Conservation (phyloP, 2,797 vertebrate species). For the Poecilia picta region DNA sequence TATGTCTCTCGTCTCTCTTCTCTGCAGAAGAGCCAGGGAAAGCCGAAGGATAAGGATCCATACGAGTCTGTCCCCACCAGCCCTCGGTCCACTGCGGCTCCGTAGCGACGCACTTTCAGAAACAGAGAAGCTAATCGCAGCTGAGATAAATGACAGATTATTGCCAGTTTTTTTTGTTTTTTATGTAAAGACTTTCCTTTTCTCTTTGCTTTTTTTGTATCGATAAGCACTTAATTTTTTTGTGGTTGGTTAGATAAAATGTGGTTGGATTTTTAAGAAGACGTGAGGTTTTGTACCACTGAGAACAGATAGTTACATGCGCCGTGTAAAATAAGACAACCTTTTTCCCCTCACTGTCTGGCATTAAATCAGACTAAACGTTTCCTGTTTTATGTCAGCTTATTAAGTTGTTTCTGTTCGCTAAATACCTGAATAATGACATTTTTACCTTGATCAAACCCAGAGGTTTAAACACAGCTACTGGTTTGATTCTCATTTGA, state of each 20-base stretch:
- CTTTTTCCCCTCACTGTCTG: neutral
- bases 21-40: conserved; percentile 30
- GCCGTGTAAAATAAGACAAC: neutral
- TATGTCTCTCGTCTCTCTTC: neutral
- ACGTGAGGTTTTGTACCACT: neutral
- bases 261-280: neutral
- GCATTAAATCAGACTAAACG: neutral
- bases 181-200: neutral
- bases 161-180: neutral
- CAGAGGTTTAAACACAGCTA: neutral
- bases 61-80: conserved; percentile 26
- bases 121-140: neutral
- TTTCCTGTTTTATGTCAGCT: neutral
- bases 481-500: neutral
- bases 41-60: conserved; percentile 10
- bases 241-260: neutral
- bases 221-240: neutral
- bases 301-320: neutral
- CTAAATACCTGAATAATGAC: neutral
- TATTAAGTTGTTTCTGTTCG: neutral
- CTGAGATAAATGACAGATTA: neutral
- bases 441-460: neutral
- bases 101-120: neutral
- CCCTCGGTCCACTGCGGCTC: neutral
- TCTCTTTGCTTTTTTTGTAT: neutral